Conservation (phyloP, 2,113 vertebrate genomes). For the Dromas ardeola region DNA sequence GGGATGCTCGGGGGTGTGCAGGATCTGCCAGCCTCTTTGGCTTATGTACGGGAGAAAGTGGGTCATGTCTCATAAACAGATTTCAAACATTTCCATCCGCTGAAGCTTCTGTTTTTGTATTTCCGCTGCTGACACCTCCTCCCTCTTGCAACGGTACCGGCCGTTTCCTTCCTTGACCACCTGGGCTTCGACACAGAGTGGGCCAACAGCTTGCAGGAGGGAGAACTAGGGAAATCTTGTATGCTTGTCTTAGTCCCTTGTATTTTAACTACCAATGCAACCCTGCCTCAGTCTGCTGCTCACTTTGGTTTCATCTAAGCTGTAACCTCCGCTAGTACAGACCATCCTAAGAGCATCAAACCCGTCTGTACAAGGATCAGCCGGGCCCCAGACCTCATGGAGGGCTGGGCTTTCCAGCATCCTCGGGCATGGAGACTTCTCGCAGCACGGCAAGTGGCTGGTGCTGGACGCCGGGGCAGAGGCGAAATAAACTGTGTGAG, state of each 20-base stretch:
- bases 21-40: conserved; percentile 13
- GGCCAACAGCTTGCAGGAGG: neutral
- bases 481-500: neutral
- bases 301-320: neutral
- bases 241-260: neutral
- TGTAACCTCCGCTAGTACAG: neutral
- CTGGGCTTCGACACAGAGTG: neutral
- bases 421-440: neutral
- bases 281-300: neutral
- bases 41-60: neutral
- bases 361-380: neutral
- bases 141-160: neutral
- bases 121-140: neutral
- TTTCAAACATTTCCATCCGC: neutral
- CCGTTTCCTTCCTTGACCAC: neutral
- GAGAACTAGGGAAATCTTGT: neutral
- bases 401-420: neutral
- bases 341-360: neutral
- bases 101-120: neutral
- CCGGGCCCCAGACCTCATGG: fast-evolving
- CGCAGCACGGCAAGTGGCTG: neutral
- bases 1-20: neutral
- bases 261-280: neutral
- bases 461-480: neutral
- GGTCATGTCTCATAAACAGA: conserved; percentile 15